Evolutionary conservation across 2,888 invertebrate species (phyloP), one percentile per base, ranked within the genome.

Genomic region (Drosophila quinaria): DNA sequence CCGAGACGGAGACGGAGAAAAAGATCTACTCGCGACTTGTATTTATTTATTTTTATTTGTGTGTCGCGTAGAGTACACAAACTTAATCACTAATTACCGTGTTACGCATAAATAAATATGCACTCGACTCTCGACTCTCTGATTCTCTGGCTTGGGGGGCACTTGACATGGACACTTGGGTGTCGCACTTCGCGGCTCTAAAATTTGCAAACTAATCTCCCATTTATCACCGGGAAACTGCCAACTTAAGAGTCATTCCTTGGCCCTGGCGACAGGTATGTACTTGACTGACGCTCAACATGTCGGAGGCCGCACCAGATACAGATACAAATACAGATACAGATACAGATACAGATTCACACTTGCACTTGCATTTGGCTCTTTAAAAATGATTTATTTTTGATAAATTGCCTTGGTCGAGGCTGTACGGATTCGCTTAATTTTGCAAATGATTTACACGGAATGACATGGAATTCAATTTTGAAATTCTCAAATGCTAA

Each of bases 311-410:
- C 15, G 31, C 33, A 19, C 8, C 2, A 33, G 31, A 11, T 54
- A 42, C 42, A 52, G 17, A 42, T 11, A 41, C 5, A 29, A 25
- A 11, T 46, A 35, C 35, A 54, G 33, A 15, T 39, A 19, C 54
- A 49, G 65, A 39, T 55, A 31, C 59, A 56, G 13, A 66, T 50
- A 31, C 58, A 47, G 37, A 75, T 52, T 59, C 59, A 31, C 64
- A 58, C 63, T 63, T 59, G 76, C 66, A 74, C 63, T 73, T 66
- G 79, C 71, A 78, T 17, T 60, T 33, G 83, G 81, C 88, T 87
- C 87, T 85, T 90, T 56, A 84, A 87, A 90, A 90, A 91, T 91
- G 91, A 91, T 91, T 91, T 91, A 91, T 91, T 90, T 91, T 91
- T 91, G 91, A 91, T 91, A 91, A 91, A 91, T 91, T 87, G 81